Conservation (phyloP, 2,797 vertebrate species). For the Lithobates pipiens region DNA sequence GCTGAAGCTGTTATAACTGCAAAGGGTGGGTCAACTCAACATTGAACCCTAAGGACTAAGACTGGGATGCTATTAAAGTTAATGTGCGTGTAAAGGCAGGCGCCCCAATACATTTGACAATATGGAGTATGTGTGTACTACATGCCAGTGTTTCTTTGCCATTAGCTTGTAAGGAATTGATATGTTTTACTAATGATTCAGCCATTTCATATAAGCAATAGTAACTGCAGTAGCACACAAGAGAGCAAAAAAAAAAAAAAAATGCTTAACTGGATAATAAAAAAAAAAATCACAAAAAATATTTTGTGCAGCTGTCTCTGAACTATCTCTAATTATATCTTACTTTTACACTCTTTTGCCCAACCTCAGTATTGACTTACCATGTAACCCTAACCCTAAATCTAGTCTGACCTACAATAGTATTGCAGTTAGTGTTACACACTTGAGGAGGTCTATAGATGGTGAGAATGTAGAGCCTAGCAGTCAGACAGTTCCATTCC, state of each 20-base stretch:
- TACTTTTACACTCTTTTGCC: slow-evolving; percentile 34
- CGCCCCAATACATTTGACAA: too few relatives aligned
- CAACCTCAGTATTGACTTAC: slow-evolving; percentile 26
- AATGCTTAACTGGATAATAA: neutral
- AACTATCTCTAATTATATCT: slow-evolving; percentile 51
- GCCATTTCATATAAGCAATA: neutral
- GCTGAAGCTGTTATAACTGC: too few relatives aligned
- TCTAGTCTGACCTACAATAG: slow-evolving; percentile 46
- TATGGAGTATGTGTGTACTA: too few relatives aligned
- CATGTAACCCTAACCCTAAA: slow-evolving; percentile 52
- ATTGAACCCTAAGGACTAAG: too few relatives aligned
- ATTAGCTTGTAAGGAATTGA: too few relatives aligned
- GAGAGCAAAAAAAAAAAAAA: neutral
- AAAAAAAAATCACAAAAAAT: neutral
- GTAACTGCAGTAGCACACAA: neutral
- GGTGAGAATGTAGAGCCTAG: neutral
- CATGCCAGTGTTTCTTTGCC: too few relatives aligned
- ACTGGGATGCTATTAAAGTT: too few relatives aligned
- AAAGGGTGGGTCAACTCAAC: too few relatives aligned
- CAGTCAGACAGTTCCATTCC: too few relatives aligned
- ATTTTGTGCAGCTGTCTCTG: neutral
- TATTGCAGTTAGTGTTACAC: slow-evolving; percentile 44
- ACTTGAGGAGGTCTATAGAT: slow-evolving; percentile 48
- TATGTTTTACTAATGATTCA: too few relatives aligned
- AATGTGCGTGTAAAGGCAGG: too few relatives aligned